Evolutionary conservation across 2,113 vertebrate genomes (phyloP), one percentile per base, ranked within the genome.

Genomic region (Thunnus maccoyii): DNA sequence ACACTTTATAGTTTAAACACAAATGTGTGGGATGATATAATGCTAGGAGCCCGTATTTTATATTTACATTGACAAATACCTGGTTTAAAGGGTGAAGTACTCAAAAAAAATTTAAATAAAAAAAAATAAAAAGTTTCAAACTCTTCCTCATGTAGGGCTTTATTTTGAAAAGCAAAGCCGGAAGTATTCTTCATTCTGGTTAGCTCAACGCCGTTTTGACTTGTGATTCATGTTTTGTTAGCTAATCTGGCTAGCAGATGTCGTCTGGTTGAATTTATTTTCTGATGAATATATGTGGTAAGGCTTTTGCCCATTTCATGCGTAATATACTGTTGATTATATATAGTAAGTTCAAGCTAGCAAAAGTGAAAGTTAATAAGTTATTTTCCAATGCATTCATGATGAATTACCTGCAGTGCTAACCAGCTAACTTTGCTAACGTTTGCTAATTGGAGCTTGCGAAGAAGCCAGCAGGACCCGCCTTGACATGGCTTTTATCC

Each of bases 201-300:
- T 11, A 16, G 12, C 44, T 76, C 71, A 27, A 56, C 22, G 1
- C 52, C 32, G 44, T 17, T 47, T 60, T 73, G 74, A 54, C 66
- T 71, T 62, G 64, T 79, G 73, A 63, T 88, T 80, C 83, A 85
- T 90, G 88, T 91, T 92, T 88, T 91, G 92, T 94, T 91, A 92
- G 93, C 92, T 86, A 88, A 86, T 88, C 84, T 86, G 60, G 91
- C 90, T 88, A 88, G 84, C 86, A 91, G 89, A 92, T 89, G 81
- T 89, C 83, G 81, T 81, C 47, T 65, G 86, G 69, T 82, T 76
- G 57, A 80, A 75, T 27, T 54, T 52, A 73, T 76, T 82, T 83
- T 74, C 80, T 56, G 44, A 90, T 71, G 75, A 86, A 76, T 88
- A 86, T 84, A 81, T 85, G 80, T 63, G 93, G 93, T 94, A 90